Base-by-base conservation (phyloP, 2,113 vertebrate species). In the Bubalus kerabau region DNA sequence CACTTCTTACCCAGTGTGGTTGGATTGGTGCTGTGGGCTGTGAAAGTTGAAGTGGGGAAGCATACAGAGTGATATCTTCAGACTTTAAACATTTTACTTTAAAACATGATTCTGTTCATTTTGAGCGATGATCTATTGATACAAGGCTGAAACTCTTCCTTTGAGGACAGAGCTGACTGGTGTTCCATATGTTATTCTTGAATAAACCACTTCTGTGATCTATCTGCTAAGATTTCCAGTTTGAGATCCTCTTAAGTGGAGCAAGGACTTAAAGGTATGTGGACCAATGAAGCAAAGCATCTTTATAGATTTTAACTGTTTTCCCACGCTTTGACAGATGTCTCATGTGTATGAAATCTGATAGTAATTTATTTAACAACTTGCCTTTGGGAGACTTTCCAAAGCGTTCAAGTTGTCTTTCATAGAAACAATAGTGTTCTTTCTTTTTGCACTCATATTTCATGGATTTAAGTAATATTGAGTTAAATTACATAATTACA, bases 371-470 rank as follows among this genome's bases (percentile, higher is more conserved):
- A 85, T 85, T 92, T 43, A 64, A 46, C 21, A 19, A 30, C 62
- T 87, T 80, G n/a, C 19, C 32, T 96, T 86, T 89, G 60, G 67
- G 48, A 96, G 28, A 90, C 64, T 87, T 94, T 50, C 43, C 86
- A 67, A 94, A 24, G 32, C 24, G 9, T 71, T 30, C 43, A 43
- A 40, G 40, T 48, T 76, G 32, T 91, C 87, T 71, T 93, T 32
- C 74, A 28, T 14, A 71, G 46, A 94, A 91, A 71, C 54, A 60
- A 26, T 28, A 87, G 36, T 10, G n/a, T 46, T n/a, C 32, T 62
- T 60, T 92, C 32, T 57, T 86, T 84, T 40, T 90, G 52, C 2
- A 52, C 3, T 90, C 81, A 5, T 67, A 67, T 43, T 54, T 96
- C 81, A 64, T 11, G 6, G 46, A 59, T 16, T 92, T 86, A 62